Evolutionary conservation across 2,888 invertebrate genomes (phyloP).

Genomic region (Branchinecta sandiegonensis): DNA sequence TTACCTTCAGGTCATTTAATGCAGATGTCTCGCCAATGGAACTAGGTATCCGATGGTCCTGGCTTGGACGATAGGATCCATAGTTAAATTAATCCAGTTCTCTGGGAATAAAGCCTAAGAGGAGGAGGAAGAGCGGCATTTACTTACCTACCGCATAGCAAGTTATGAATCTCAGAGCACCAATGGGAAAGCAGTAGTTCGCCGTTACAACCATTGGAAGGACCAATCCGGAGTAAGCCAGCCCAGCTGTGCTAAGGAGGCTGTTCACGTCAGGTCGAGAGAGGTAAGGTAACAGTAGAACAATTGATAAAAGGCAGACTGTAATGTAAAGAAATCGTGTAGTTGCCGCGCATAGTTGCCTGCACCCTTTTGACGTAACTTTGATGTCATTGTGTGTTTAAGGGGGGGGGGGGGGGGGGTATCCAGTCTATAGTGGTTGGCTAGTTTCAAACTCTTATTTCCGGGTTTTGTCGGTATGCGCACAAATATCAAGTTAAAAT

Average conservation of each 20-base stretch:
- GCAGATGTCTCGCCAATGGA: no score
- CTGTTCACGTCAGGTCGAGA: conserved; percentile 43
- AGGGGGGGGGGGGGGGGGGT: no score
- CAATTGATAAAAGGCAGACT: conserved; percentile 52
- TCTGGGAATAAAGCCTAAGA: not conserved
- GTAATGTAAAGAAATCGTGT: conserved; percentile 25
- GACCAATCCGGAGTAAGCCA: conserved; percentile 50
- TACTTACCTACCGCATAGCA: conserved; percentile 43
- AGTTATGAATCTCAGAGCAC: conserved; percentile 45
- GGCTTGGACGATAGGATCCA: not conserved
- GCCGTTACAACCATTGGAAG: conserved; percentile 52
- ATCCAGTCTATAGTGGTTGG: no score
- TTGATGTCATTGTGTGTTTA: no score
- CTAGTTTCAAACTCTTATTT: no score
- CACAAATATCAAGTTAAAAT: no score
- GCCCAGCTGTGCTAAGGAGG: conserved; percentile 39
- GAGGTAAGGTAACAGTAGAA: conserved; percentile 48
- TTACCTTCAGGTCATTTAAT: no score
- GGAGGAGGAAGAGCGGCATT: not conserved
- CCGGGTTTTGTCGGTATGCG: no score
- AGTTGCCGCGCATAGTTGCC: no score
- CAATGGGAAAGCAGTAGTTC: conserved; percentile 51
- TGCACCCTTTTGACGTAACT: no score
- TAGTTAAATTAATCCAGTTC: not conserved
- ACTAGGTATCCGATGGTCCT: no score